Evolutionary conservation across 2,113 vertebrate genomes (phyloP), one percentile per base, ranked within the genome.

Genomic region (Ptychochromis oligacanthus): DNA sequence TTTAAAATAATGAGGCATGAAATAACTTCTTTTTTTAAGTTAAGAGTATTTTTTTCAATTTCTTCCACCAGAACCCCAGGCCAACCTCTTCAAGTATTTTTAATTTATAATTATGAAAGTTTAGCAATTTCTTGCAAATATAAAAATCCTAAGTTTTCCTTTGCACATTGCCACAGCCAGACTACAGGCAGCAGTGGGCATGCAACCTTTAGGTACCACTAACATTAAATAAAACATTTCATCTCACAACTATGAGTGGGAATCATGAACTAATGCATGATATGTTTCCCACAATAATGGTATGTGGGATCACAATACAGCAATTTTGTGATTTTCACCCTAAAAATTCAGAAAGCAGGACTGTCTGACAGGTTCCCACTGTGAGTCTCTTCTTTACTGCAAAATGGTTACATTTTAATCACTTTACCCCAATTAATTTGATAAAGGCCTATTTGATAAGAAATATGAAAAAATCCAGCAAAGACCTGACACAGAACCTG

Each of bases 1-100:
- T 75, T 77, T 64, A 24, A 88, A 75, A 79, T 62, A 77, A 83
- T 67, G 57, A 84, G 17, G 11, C 31, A 77, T 15, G 6, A 81
- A 75, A 81, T 62, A 70, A 46, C 65, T n/a, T 59, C 3, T 70
- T 31, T 57, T 67, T 59, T 56, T 28, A 4, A 31, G 17, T 26
- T 77, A 2, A 17, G 62, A 74, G 15, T 28, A 4, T 59, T 75
- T 81, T 54, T 57, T 78, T 2, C 46, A 49, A 14, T 52, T 13
- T 52, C 31, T 54, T 28, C 31, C 43, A 56, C 24, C 15, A 6
- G 55, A 18, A 24, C 22, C 12, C 7, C 22, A 57, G 17, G 52
- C 18, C 14, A 40, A 31, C 7, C 2, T 8, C 24, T 38, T 24
- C 17, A 46, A 57, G 3, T 11, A 55, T 22, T 56, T 57, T 77